Evolutionary conservation across 2,113 vertebrate species (phyloP).

Genomic region (Panthera uncia): DNA sequence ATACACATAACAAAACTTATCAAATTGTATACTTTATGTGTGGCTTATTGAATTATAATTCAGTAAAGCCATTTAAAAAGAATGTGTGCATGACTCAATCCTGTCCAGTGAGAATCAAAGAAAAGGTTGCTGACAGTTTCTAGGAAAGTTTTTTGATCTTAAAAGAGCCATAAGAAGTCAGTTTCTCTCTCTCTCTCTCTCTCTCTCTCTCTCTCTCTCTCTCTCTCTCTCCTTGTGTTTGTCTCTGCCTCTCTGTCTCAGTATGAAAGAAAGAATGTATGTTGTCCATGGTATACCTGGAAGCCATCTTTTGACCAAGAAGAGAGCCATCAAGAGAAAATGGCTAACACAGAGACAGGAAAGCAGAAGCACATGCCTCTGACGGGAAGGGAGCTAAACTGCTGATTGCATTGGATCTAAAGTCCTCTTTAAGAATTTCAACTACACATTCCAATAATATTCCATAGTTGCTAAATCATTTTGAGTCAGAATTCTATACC

Average conservation of each 20-base stretch:
- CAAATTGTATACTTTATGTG: not conserved
- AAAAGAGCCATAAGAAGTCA: not conserved
- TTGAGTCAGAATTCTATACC: not conserved
- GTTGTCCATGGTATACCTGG: not conserved
- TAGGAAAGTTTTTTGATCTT: conserved; percentile 8
- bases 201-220: not conserved
- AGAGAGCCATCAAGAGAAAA: not conserved
- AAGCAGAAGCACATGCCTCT: not conserved
- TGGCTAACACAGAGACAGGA: not conserved
- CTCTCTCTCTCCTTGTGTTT: not conserved
- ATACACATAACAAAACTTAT: not conserved
- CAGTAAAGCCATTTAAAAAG: not conserved
- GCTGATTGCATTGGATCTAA: not conserved
- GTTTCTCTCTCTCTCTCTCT: not conserved
- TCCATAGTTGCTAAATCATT: not conserved
- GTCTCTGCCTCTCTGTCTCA: not conserved
- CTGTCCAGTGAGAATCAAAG: not conserved
- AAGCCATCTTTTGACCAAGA: not conserved
- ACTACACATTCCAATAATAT: not conserved
- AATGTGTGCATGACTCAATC: not conserved
- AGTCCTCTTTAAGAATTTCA: not conserved
- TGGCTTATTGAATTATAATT: not conserved
- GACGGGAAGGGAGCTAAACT: not conserved
- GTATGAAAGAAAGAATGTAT: not conserved
- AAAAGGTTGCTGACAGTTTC: not conserved